Base-by-base conservation (phyloP, 2,888 invertebrate species). In the Pollenia angustigena region DNA sequence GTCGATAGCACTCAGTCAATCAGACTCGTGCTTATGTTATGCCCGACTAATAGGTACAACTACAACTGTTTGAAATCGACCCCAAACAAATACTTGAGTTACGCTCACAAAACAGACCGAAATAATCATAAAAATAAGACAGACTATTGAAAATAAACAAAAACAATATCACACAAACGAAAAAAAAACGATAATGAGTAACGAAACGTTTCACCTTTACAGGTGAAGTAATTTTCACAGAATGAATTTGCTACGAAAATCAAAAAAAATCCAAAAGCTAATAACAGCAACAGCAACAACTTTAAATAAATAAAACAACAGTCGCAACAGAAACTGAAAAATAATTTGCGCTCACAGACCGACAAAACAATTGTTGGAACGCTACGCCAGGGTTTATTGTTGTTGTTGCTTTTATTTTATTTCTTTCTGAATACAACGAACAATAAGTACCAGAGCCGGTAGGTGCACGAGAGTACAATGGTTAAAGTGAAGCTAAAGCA, bases 181-280 rank as follows among this genome's bases (percentile, higher is more conserved):
- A 71, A 54, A 18, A 48, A 23, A 14, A 72, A 81, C 72, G 48
- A 72, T 72, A 78, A 71, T 58, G 64, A 71, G 66, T 52, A 85
- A 81, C 69, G 75, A 74, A 87, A 88, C 82, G 90, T 85, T 89
- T 90, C 91, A 91, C 91, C 92, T 92, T 90, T 90, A 88, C 92
- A 92, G 92, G 92, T 92, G 92, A 91, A 92, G 92, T 92, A 89
- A 90, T 91, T 90, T 91, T 90, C 89, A 91, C 92, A 91, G 92
- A 92, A 92, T 92, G 92, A 92, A 90, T 90, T 89, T 87, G 87
- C 87, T 84, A 89, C 86, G 88, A 85, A 88, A 87, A 88, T 84
- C 74, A 68, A 87, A 85, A 79, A 79, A 82, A 85, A 85, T 71
- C 12, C 71, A 82, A 82, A 85, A 85, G 74, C 87, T 80, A 68